Conservation (phyloP, 2,888 invertebrate species). For the Empis stercorea region DNA sequence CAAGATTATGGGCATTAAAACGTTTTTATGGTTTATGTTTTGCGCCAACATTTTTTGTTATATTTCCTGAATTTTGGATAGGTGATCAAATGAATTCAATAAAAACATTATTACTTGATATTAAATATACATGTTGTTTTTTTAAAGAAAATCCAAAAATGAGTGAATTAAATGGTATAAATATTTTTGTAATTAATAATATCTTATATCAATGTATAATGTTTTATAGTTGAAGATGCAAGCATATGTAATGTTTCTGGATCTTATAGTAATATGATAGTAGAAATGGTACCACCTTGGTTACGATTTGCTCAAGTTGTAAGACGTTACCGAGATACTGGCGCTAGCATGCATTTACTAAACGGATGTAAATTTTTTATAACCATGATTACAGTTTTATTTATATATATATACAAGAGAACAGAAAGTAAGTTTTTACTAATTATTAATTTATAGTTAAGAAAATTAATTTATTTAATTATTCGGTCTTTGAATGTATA, state of each 20-base stretch:
- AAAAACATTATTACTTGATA: constrained; percentile 59
- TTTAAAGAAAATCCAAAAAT: constrained; percentile 46
- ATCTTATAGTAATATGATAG: constrained; percentile 45
- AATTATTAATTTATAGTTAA: too few species aligned
- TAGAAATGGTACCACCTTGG: constrained; percentile 71
- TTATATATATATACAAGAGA: constrained; percentile 40
- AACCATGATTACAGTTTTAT: constrained; percentile 72
- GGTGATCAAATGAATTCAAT: constrained; percentile 74
- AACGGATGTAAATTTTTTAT: constrained; percentile 86
- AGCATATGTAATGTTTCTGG: constrained; percentile 39
- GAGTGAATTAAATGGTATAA: background rate
- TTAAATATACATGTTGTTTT: constrained; percentile 68
- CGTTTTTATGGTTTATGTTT: constrained; percentile 47
- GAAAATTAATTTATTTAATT: too few species aligned
- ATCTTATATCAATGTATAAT: background rate
- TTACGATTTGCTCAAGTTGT: constrained; percentile 76
- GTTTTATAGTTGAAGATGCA: constrained; percentile 32
- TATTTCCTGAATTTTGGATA: constrained; percentile 77
- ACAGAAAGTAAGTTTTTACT: constrained; percentile 12
- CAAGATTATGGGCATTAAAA: constrained; percentile 56
- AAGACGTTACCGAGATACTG: constrained; percentile 66
- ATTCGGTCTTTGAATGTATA: too few species aligned
- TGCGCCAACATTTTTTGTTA: constrained; percentile 65
- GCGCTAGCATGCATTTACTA: constrained; percentile 65
- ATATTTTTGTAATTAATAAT: background rate